These are phyloP conservation scores for Dinoponera quadriceps DNA, from an alignment of 1,140 invertebrate species.

Conservation along the genomic window DNA sequence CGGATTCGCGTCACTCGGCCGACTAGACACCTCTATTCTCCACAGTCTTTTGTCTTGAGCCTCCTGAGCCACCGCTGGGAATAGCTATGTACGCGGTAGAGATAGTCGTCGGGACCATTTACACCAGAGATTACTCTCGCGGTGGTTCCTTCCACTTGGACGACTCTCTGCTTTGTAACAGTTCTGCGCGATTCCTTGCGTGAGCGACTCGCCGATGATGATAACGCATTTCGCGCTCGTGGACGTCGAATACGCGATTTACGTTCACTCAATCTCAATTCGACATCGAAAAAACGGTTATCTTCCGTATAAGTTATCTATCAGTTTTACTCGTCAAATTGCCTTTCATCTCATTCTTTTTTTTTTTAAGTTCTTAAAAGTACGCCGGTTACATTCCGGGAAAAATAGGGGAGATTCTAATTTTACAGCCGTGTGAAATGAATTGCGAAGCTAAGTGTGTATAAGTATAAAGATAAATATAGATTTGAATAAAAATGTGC, in stretches of 20 bases:
- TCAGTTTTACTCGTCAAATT: neutral
- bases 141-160: neutral
- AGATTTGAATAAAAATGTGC: too few species aligned
- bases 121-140: slow-evolving; percentile 36
- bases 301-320: neutral
- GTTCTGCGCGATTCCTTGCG: slow-evolving; percentile 10
- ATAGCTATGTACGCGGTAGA: neutral
- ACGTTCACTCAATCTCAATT: neutral
- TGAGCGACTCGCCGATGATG: neutral
- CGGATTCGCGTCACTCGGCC: neutral
- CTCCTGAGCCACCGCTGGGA: neutral
- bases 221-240: neutral
- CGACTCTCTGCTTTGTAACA: slow-evolving; percentile 21
- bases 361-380: too few species aligned
- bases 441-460: too few species aligned
- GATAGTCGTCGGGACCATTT: slow-evolving; percentile 22
- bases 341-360: too few species aligned
- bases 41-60: slow-evolving; percentile 12
- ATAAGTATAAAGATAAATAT: too few species aligned
- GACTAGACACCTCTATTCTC: neutral
- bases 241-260: neutral
- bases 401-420: too few species aligned
- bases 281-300: neutral
- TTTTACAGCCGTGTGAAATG: too few species aligned
- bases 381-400: too few species aligned